A percentile compares a stretch with the other conserved stretches of the same genome.
phyloP scores from a whole-genome alignment of 2,797 vertebrate genomes.

The Siniperca obscura region DNA sequence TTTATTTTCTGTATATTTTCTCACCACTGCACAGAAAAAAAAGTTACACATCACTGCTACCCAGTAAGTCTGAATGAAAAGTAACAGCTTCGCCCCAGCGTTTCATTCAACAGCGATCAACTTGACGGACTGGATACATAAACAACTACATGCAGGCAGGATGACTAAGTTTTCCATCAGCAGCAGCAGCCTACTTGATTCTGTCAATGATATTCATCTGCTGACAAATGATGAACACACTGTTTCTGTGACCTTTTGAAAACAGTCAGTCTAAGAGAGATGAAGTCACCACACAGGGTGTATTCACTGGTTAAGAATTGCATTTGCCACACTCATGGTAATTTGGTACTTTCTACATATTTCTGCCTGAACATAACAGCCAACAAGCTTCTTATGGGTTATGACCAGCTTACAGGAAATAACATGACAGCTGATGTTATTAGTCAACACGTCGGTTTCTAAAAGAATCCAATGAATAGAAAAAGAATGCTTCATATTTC shows the following conservation, averaged over 20 bases:
- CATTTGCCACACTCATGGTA: neutral
- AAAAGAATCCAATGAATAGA: neutral
- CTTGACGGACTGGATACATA: constrained; percentile 39
- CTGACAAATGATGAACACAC: constrained; percentile 42
- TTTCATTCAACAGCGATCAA: constrained; percentile 35
- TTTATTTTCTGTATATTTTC: constrained; percentile 45
- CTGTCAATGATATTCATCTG: constrained; percentile 39
- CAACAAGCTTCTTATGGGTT: neutral
- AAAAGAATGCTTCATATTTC: neutral
- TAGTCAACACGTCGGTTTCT: neutral
- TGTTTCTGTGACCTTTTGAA: constrained; percentile 13
- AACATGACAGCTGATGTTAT: neutral
- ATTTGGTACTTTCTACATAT: neutral
- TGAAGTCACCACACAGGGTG: neutral
- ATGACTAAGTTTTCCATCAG: constrained; percentile 52
- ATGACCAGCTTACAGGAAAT: neutral
- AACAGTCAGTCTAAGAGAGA: neutral
- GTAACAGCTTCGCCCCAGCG: neutral
- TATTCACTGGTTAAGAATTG: neutral
- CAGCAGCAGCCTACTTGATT: constrained; percentile 47
- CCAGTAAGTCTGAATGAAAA: constrained; percentile 26
- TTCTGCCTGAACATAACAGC: neutral
- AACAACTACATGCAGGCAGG: constrained; percentile 23
- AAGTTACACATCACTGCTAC: constrained; percentile 35
- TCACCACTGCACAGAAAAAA: constrained; percentile 32